Percentiles rank a stretch among this genome's conserved stretches.
phyloP scores from a whole-genome alignment of 2,888 invertebrate species.

The Micropterix aruncella region DNA sequence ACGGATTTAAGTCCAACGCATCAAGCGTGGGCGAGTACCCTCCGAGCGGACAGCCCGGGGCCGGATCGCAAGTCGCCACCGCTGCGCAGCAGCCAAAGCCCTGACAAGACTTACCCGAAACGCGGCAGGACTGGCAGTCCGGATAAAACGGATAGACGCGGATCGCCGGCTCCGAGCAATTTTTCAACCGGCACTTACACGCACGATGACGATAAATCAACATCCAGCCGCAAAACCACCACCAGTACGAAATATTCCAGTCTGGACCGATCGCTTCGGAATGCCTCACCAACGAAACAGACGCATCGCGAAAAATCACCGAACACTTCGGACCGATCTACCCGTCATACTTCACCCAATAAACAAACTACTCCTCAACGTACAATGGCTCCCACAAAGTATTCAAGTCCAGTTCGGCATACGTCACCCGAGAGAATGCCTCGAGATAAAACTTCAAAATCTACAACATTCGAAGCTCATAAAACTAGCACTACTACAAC shows the following conservation, averaged over 20 bases:
- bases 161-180: conserved; percentile 14
- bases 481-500: too few relatives aligned
- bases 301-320: conserved; percentile 2
- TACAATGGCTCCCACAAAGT: too few relatives aligned
- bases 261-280: conserved; percentile 6
- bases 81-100: conserved; percentile 36
- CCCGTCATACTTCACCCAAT: conserved; percentile 1
- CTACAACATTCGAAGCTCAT: too few relatives aligned
- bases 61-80: conserved; percentile 41
- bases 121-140: conserved; percentile 24
- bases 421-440: too few relatives aligned
- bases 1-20: conserved; percentile 58
- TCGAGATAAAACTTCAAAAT: too few relatives aligned
- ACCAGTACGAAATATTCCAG: too few relatives aligned
- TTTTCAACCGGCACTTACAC: conserved; percentile 20
- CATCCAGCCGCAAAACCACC: conserved; percentile 16
- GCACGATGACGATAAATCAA: conserved; percentile 15
- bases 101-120: conserved; percentile 26
- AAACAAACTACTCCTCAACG: too few relatives aligned
- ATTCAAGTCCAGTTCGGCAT: too few relatives aligned
- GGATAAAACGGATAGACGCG: not conserved
- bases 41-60: conserved; percentile 50
- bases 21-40: conserved; percentile 60
- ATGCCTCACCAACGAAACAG: conserved; percentile 4
- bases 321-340: conserved; percentile 3